Conservation (phyloP, 2,888 invertebrate species). For the Steinernema carpocapsae region DNA sequence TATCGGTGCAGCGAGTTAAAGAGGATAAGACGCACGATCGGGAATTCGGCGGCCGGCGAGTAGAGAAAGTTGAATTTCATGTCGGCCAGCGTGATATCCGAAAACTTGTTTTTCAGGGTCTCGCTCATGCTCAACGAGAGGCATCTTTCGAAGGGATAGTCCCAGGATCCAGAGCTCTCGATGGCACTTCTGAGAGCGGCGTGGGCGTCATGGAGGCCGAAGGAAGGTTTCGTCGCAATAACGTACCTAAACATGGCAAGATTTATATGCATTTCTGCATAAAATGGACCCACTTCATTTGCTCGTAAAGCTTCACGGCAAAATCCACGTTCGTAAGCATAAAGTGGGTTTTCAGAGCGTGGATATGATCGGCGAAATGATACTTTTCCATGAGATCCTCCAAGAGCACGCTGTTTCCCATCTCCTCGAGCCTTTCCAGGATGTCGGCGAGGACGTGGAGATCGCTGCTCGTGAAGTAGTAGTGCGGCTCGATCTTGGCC, state of each 20-base stretch:
- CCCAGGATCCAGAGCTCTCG: neutral
- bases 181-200: neutral
- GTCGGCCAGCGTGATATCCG: neutral
- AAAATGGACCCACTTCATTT: neutral
- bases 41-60: neutral
- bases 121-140: neutral
- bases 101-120: neutral
- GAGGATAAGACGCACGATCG: neutral
- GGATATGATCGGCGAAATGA: constrained; percentile 18
- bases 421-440: neutral
- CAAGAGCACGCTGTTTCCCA: constrained; percentile 12
- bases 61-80: neutral
- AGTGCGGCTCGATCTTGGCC: constrained; percentile 1
- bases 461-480: constrained; percentile 1
- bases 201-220: neutral
- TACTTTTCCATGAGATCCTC: constrained; percentile 4
- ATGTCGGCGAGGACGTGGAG: constrained; percentile 3
- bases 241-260: neutral
- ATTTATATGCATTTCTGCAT: neutral
- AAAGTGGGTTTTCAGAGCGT: neutral
- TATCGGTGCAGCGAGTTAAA: constrained; percentile 6
- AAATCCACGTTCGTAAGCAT: constrained; percentile 7
- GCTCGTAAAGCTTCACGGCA: neutral
- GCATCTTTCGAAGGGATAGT: neutral
- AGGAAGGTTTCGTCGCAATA: neutral